Base-by-base conservation (phyloP, 2,113 vertebrate species). In the Rousettus leschenaultii region DNA sequence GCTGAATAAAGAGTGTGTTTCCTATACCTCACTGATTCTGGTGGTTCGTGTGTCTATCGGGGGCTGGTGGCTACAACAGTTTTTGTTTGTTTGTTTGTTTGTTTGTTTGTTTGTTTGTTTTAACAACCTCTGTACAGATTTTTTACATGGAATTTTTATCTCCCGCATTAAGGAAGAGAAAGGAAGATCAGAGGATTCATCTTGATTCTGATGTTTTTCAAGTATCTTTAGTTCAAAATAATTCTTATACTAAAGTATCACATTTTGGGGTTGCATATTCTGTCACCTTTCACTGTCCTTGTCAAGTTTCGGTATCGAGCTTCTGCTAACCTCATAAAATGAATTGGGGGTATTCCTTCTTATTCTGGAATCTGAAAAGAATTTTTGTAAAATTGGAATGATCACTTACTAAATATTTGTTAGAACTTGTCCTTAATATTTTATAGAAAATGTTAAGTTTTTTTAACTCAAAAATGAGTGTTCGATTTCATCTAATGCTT, bases 351-450 rank as follows among this genome's bases (percentile, higher is more conserved):
- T 57, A 11, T 40, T 59, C 24, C 48, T 22, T 59, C 38, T 38
- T 73, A 66, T 83, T 40, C 43, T 74, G 33, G 57, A 77, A 51
- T 55, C 43, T 93, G 51, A 84, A 26, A 33, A 74, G 10, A 26
- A 24, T 40, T 87, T 87, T 74, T 65, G 18, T 55, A 22, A 55
- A 66, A 63, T 87, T 74, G 22, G 10, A n/a, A n/a, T n/a, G n/a
- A n/a, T n/a, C n/a, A n/a, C n/a, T n/a, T 93, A 68, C 63, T 48
- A 96, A 87, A 86, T 84, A 74, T 78, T 73, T 94, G 48, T 22
- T 82, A 78, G 68, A 61, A 86, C 5, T 65, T 66, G 7, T 83
- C 15, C 28, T 83, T 90, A 68, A 30, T 45, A 77, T 68, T 68
- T 92, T 16, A 5, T 78, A 65, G 21, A 45, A 78, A 24, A 8